Evolutionary conservation across 2,113 vertebrate genomes (phyloP), one percentile per base, ranked within the genome.

Genomic region (Pristiophorus japonicus): DNA sequence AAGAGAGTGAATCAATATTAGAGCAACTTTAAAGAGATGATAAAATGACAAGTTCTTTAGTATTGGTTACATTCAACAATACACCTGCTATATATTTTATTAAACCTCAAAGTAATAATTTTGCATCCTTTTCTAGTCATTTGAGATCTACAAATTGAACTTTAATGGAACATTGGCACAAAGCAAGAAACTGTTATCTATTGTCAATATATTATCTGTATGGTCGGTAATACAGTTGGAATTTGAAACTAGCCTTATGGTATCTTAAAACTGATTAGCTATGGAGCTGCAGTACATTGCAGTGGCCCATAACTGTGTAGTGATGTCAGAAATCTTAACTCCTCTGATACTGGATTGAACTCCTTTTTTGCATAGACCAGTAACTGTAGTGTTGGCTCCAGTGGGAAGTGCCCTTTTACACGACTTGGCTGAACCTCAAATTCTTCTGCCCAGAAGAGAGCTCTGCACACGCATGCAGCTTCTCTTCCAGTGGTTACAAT

Each of bases 281-380:
- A 10, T 45, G 65, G 45, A 30, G n/a, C 42, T 94, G 30, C 27
- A 27, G 45, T 94, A 51, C 66, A 47, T 30, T 70, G 42, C 24
- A 30, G 11, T 30, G 20, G 1, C 22, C 20, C 22, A 34, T 45
- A 12, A 34, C 24, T 94, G 38, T 94, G 45, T 51, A 30, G 22
- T 51, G 66, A 92, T 70, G 93, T 47, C 66, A 67, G 38, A 70
- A 67, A 51, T 91, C 7, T 94, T 94, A 94, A 94, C 63, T 65
- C 65, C 45, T 34, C 12, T 47, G 65, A 42, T 94, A 94, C 65
- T 5, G 4, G 24, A 34, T 70, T 14, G n/a, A 38, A 63, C 34
- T 11, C n/a, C 7, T 92, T 92, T 51, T 92, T n/a, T n/a, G 1
- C 87, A 38, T 6, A 4, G 14, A 38, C 7, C 12, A 63, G 55